Evolutionary conservation across 2,888 invertebrate species (phyloP), one percentile per base, ranked within the genome.

Genomic region (Sycophila texana): DNA sequence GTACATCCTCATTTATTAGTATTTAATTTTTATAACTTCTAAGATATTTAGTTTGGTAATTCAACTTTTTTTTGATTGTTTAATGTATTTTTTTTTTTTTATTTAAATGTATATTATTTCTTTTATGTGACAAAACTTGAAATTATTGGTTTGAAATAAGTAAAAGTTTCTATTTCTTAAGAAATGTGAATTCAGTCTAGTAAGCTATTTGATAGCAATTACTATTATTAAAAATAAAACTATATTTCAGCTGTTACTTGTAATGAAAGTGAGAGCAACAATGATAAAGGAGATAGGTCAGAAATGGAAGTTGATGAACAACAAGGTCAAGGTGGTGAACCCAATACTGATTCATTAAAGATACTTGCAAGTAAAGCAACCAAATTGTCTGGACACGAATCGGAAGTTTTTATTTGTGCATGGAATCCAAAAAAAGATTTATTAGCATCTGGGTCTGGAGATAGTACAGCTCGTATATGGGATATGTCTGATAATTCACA

Each of bases 341-440:
- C 86, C 22, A 88, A 85, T 83, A 89, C 90, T 39, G 91, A 86
- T 78, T 86, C 95, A 74, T 96, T 98, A 84, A 98, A 99, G 92
- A 99, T 99, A 85, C 98, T 98, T 51, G 95, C 96, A 14, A 97
- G 95, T 83, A 98, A 98, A 91, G 98, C 99, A 0, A 98, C 98
- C 1, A 97, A 98, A 49, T 92, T 99, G 65, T 93, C 97, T 82
- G 99, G 99, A 0, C 99, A 99, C 90, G 98, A 98, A 90, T 98
- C 98, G 22, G 99, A 99, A 92, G 99, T 99, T 13, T 99, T 99
- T 89, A 99, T 99, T 86, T 99, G 99, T 92, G 99, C 99, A 5
- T 99, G 99, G 99, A 99, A 99, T 91, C 99, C 99, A 0, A 97
- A 97, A 71, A 96, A 96, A 68, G 99, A 99, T 92, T 92, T 99